Evolutionary conservation across 2,797 vertebrate genomes (phyloP).

Genomic region (Malacoctenus gilli): DNA sequence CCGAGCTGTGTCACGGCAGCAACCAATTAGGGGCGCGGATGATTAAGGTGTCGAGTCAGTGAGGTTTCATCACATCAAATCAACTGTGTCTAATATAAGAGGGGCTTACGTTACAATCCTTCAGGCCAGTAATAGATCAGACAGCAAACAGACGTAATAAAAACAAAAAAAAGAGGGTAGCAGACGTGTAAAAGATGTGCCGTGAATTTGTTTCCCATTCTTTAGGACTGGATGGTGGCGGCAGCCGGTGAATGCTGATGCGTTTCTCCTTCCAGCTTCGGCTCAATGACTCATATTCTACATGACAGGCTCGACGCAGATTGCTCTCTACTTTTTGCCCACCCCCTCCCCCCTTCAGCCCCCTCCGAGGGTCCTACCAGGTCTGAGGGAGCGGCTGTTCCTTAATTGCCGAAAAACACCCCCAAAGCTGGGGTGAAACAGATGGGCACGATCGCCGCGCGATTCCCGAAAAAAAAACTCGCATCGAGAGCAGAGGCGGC

Average conservation of each 20-base stretch:
- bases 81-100: background rate
- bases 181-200: background rate
- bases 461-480: constrained; percentile 64
- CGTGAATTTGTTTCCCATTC: background rate
- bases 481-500: constrained; percentile 37
- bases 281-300: too few species aligned
- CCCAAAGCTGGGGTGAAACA: constrained; percentile 61
- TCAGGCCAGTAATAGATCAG: background rate
- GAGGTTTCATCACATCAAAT: constrained; percentile 5
- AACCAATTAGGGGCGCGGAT: constrained; percentile 26
- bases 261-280: too few species aligned
- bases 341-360: background rate
- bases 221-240: too few species aligned
- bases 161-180: background rate
- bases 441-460: constrained; percentile 67
- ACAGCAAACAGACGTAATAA: background rate
- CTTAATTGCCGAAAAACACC: constrained; percentile 55
- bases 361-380: constrained; percentile 18
- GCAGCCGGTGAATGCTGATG: too few species aligned
- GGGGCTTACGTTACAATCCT: background rate
- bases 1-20: constrained; percentile 7
- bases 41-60: constrained; percentile 4
- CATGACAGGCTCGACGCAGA: constrained; percentile 56
- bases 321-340: constrained; percentile 13
- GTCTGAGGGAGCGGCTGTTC: constrained; percentile 44